Conservation (phyloP, 2,797 vertebrate species). For the Gephyroberyx darwinii region DNA sequence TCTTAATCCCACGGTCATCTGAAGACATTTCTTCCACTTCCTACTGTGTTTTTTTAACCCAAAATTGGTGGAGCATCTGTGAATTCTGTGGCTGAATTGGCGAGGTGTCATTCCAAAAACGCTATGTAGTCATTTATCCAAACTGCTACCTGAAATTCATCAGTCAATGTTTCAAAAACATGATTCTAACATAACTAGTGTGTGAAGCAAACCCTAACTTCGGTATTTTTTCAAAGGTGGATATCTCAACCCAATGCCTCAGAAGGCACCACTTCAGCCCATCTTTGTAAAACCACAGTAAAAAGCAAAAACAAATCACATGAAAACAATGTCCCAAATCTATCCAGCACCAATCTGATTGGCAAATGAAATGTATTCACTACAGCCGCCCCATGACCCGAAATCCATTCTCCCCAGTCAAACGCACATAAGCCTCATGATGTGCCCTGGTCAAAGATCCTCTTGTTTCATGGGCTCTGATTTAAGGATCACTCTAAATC, state of each 20-base stretch:
- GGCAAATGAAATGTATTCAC: conserved; percentile 11
- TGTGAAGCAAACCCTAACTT: no score
- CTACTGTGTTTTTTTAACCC: no score
- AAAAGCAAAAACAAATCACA: not conserved
- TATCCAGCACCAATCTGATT: not conserved
- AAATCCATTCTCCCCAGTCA: conserved; percentile 58
- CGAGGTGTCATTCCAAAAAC: no score
- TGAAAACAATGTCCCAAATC: conserved; percentile 3
- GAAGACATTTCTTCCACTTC: conserved; percentile 13
- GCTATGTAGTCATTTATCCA: no score
- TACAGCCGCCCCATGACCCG: conserved; percentile 43
- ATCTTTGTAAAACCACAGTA: not conserved
- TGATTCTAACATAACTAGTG: not conserved
- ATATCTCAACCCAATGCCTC: not conserved
- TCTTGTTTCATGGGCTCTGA: conserved; percentile 41
- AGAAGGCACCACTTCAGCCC: not conserved
- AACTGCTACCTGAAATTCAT: no score
- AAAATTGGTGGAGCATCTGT: no score
- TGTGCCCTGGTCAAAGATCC: conserved; percentile 45
- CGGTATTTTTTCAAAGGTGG: no score
- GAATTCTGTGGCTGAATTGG: no score
- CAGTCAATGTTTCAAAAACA: no score
- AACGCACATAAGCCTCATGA: conserved; percentile 34
- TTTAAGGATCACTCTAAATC: conserved; percentile 28
- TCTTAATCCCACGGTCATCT: conserved; percentile 13